Conservation (phyloP, 1,140 invertebrate genomes). For the Aricia agestis region DNA sequence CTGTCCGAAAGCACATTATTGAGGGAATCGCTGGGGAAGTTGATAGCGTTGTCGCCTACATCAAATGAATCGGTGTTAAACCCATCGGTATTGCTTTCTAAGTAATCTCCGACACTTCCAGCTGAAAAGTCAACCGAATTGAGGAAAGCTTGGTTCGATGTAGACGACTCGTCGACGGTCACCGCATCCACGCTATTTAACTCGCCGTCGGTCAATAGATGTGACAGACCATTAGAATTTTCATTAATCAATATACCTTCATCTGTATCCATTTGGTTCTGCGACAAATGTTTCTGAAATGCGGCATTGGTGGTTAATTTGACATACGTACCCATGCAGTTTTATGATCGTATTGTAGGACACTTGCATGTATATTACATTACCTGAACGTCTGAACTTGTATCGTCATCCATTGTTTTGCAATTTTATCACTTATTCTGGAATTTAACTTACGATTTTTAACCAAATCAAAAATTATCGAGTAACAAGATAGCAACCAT, state of each 20-base stretch:
- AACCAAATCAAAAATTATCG: neutral
- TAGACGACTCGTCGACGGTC: conserved; percentile 58
- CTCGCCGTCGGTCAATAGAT: conserved; percentile 63
- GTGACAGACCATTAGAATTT: conserved; percentile 64
- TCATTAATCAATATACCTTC: conserved; percentile 66
- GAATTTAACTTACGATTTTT: neutral
- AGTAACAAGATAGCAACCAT: neutral
- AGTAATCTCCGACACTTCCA: conserved; percentile 62
- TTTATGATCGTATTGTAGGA: too few relatives aligned
- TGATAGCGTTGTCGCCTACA: conserved; percentile 65
- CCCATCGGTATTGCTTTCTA: conserved; percentile 56
- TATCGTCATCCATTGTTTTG: conserved; percentile 58
- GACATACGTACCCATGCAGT: conserved; percentile 18
- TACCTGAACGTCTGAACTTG: conserved; percentile 60
- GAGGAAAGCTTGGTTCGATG: conserved; percentile 64
- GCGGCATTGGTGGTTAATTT: conserved; percentile 28
- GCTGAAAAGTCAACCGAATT: conserved; percentile 64
- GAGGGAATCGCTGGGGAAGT: conserved; percentile 57
- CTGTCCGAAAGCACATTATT: conserved; percentile 59
- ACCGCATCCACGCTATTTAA: conserved; percentile 66
- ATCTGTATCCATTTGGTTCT: conserved; percentile 61
- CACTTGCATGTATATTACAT: conserved; percentile 3
- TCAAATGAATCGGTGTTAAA: conserved; percentile 63
- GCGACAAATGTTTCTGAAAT: conserved; percentile 57
- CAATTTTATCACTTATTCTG: neutral